Conservation (phyloP, 1,140 invertebrate genomes). For the Drosophila elegans region DNA sequence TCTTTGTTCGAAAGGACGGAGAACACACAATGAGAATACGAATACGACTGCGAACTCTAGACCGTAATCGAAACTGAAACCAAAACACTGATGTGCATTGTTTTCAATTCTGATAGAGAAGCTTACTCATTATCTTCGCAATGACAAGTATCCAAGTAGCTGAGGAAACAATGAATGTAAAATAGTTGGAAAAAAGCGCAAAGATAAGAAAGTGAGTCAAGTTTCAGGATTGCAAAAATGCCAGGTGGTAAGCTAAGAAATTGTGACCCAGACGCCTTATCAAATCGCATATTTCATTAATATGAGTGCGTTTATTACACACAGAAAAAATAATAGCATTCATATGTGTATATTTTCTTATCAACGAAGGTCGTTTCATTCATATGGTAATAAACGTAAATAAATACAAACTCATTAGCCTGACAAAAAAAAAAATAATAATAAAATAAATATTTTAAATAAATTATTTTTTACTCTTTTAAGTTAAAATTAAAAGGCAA, state of each 20-base stretch:
- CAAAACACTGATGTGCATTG: slow-evolving; percentile 43
- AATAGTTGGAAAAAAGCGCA: neutral
- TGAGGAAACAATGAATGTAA: slow-evolving; percentile 7
- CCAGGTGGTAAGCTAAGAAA: neutral
- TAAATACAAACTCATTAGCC: too few relatives aligned
- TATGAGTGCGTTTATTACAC: neutral
- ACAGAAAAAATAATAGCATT: neutral
- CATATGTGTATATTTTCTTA: neutral
- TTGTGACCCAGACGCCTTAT: slow-evolving; percentile 13
- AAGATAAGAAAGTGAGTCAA: slow-evolving; percentile 3
- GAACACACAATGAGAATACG: slow-evolving; percentile 12
- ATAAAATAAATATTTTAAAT: too few relatives aligned
- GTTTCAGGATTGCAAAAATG: slow-evolving; percentile 5
- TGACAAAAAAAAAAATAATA: too few relatives aligned
- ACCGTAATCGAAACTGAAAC: slow-evolving; percentile 41
- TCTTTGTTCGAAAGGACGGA: slow-evolving; percentile 38
- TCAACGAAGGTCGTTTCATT: too few relatives aligned
- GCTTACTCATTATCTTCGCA: slow-evolving; percentile 36
- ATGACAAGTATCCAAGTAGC: neutral
- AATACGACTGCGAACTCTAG: slow-evolving; percentile 16
- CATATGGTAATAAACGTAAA: too few relatives aligned
- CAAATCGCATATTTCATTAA: neutral
- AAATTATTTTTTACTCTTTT: too few relatives aligned
- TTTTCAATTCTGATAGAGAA: slow-evolving; percentile 29
- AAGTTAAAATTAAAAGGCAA: too few relatives aligned